These are phyloP conservation scores for Leptinotarsa tumamoca DNA, from an alignment of 2,888 invertebrate species.

Conservation along the genomic window DNA sequence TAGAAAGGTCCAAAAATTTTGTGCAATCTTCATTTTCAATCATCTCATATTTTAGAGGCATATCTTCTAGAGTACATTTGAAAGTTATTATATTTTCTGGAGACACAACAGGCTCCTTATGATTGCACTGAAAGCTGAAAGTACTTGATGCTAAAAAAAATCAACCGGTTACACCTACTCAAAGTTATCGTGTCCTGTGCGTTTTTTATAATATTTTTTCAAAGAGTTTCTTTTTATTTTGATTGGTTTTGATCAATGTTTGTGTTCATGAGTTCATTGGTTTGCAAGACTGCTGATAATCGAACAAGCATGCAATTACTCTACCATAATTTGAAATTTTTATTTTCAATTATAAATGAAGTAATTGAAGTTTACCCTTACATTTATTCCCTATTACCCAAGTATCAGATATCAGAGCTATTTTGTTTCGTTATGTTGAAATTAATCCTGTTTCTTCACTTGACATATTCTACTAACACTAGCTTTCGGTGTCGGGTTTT, in stretches of 20 bases:
- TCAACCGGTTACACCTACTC: slow-evolving; percentile 20
- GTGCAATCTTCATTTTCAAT: too few species aligned
- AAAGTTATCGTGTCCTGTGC: slow-evolving; percentile 36
- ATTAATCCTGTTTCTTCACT: slow-evolving; percentile 39
- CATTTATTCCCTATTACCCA: slow-evolving; percentile 43
- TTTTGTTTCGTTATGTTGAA: slow-evolving; percentile 48
- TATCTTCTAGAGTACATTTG: too few species aligned
- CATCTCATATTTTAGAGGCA: too few species aligned
- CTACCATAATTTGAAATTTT: slow-evolving; percentile 21
- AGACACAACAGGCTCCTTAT: not conserved
- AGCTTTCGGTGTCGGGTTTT: slow-evolving; percentile 26
- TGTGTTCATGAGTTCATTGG: slow-evolving; percentile 30
- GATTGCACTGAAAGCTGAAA: not conserved
- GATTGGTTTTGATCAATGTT: slow-evolving; percentile 30
- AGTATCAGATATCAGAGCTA: slow-evolving; percentile 58
- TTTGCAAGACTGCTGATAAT: slow-evolving; percentile 15
- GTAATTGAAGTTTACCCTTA: slow-evolving; percentile 24
- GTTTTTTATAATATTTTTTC: slow-evolving; percentile 28
- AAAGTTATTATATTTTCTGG: too few species aligned
- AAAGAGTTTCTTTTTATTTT: slow-evolving; percentile 32
- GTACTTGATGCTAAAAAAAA: not conserved
- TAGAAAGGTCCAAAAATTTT: too few species aligned
- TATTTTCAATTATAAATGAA: slow-evolving; percentile 12
- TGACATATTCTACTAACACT: slow-evolving; percentile 24
- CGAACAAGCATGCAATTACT: slow-evolving; percentile 22